phyloP scores from a whole-genome alignment of 2,888 invertebrate genomes.

The Cacoxenus indagator region DNA sequence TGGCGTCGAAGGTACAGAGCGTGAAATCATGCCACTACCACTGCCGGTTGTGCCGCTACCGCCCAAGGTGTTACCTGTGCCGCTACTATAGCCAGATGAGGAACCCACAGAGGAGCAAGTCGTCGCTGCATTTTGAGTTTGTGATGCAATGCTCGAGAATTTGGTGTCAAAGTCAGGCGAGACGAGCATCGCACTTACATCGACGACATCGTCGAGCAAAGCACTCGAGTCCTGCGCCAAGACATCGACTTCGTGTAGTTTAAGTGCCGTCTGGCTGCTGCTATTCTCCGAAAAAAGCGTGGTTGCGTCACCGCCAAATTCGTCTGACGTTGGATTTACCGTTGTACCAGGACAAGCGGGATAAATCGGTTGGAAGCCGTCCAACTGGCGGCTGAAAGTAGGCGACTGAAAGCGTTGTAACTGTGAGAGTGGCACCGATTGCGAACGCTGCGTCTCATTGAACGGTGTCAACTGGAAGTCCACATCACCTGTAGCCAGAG shows the following conservation, averaged over 20 bases:
- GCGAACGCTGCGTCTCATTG: slow-evolving; percentile 74
- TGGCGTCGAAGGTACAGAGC: slow-evolving; percentile 81
- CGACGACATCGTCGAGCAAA: slow-evolving; percentile 52
- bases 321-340: slow-evolving; percentile 78
- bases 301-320: slow-evolving; percentile 75
- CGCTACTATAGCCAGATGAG: slow-evolving; percentile 63
- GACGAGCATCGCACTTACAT: slow-evolving; percentile 60
- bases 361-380: slow-evolving; percentile 43
- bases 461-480: slow-evolving; percentile 38
- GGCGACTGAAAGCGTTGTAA: slow-evolving; percentile 62
- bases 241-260: slow-evolving; percentile 48
- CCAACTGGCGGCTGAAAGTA: slow-evolving; percentile 56
- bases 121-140: slow-evolving; percentile 41
- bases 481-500: slow-evolving; percentile 41
- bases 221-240: slow-evolving; percentile 45
- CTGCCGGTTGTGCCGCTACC: slow-evolving; percentile 37
- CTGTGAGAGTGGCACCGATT: slow-evolving; percentile 80
- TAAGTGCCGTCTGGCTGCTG: slow-evolving; percentile 53
- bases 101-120: slow-evolving; percentile 64
- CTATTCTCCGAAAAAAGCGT: slow-evolving; percentile 61
- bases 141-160: slow-evolving; percentile 52
- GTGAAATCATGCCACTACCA: slow-evolving; percentile 71
- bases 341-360: slow-evolving; percentile 76
- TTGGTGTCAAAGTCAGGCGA: slow-evolving; percentile 62
- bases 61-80: slow-evolving; percentile 48